Percentiles rank a stretch among this genome's conserved stretches.
Conservation (phyloP, 2,888 invertebrate genomes). For the Eulithis prunata region DNA sequence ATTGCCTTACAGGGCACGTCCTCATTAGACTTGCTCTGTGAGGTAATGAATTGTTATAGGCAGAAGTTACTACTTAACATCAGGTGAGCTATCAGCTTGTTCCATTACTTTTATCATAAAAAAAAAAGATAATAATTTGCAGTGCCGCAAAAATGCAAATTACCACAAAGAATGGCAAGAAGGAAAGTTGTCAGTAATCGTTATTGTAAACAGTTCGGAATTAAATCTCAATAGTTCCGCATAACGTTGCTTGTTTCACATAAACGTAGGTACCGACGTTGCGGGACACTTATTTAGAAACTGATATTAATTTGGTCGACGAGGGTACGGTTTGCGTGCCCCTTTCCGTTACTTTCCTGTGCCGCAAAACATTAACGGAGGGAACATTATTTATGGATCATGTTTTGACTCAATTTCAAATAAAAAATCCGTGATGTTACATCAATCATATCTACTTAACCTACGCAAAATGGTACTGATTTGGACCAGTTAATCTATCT, state of each 20-base stretch:
- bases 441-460: too few relatives aligned
- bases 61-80: too few relatives aligned
- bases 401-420: neutral
- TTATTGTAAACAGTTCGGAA: constrained; percentile 36
- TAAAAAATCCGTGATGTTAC: too few relatives aligned
- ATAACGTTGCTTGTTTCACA: constrained; percentile 50
- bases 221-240: constrained; percentile 40
- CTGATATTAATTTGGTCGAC: constrained; percentile 76
- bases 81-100: too few relatives aligned
- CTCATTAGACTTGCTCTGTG: too few relatives aligned
- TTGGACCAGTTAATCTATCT: too few relatives aligned
- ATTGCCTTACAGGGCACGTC: too few relatives aligned
- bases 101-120: too few relatives aligned
- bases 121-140: too few relatives aligned
- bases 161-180: constrained; percentile 18
- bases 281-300: constrained; percentile 74
- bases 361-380: constrained; percentile 35
- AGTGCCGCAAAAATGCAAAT: neutral
- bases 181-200: constrained; percentile 29
- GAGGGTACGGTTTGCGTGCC: constrained; percentile 72
- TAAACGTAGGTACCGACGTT: constrained; percentile 59
- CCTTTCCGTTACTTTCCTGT: constrained; percentile 48
- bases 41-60: too few relatives aligned
- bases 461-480: too few relatives aligned
- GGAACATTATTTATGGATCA: constrained; percentile 5